These are phyloP conservation scores for Acromyrmex charruanus DNA, from an alignment of 1,140 invertebrate genomes.

Conservation along the genomic window DNA sequence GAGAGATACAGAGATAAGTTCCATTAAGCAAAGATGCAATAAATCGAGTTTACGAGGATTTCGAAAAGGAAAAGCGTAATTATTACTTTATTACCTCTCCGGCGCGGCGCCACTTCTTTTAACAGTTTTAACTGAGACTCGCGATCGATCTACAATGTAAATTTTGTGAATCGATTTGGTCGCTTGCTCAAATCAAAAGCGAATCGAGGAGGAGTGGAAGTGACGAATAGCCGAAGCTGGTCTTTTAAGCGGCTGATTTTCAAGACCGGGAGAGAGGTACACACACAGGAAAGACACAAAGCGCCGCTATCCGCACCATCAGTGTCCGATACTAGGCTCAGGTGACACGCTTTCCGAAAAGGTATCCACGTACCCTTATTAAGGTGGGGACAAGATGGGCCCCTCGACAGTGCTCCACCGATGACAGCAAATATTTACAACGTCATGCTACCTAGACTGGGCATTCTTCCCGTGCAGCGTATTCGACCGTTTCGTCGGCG, in stretches of 20 bases:
- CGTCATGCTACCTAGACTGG: constrained; percentile 78
- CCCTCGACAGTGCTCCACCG: constrained; percentile 57
- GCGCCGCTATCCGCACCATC: constrained; percentile 81
- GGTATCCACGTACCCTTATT: constrained; percentile 72
- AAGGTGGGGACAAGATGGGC: constrained; percentile 67
- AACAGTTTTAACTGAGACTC: not conserved
- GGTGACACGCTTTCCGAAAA: constrained; percentile 79
- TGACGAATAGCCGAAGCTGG: constrained; percentile 66
- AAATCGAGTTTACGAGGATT: constrained; percentile 15
- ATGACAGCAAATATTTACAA: constrained; percentile 84
- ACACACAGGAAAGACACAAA: constrained; percentile 71
- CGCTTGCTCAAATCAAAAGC: not conserved
- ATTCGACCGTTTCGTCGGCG: constrained; percentile 46
- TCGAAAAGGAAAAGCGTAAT: not conserved
- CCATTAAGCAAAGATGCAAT: not conserved
- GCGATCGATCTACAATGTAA: not conserved
- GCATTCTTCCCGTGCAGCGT: constrained; percentile 57
- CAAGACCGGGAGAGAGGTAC: constrained; percentile 48
- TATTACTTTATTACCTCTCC: constrained; percentile 41
- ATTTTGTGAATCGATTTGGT: constrained; percentile 65
- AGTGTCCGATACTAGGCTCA: constrained; percentile 81
- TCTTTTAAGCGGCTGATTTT: constrained; percentile 70
- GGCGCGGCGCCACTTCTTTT: constrained; percentile 22
- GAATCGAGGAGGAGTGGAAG: constrained; percentile 6
- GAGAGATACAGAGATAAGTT: constrained; percentile 25